Conservation (phyloP, 2,113 vertebrate species). For the Otolemur garnettii region DNA sequence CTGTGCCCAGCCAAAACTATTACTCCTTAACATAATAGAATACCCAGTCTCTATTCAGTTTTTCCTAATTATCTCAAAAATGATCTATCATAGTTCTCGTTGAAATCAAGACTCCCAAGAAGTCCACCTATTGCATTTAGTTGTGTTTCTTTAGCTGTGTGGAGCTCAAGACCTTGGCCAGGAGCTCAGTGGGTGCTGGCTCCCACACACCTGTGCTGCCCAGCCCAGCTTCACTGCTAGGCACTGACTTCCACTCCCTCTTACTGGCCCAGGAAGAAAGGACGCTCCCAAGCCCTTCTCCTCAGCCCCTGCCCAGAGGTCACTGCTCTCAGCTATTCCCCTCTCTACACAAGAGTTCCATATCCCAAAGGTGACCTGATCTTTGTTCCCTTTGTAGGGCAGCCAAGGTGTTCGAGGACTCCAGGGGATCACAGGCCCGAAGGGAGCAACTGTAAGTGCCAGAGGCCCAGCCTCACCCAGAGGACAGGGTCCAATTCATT, state of each 20-base stretch:
- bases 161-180: background rate
- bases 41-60: background rate
- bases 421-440: constrained; percentile 94
- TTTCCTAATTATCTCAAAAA: background rate
- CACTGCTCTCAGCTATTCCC: background rate
- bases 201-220: background rate
- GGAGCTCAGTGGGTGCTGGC: background rate
- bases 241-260: background rate
- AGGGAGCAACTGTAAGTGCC: constrained; percentile 94
- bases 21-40: background rate
- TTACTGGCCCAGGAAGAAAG: background rate
- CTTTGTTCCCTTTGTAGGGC: constrained; percentile 87
- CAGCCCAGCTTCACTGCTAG: background rate
- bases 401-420: constrained; percentile 92
- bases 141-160: background rate
- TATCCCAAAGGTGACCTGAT: background rate
- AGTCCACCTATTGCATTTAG: background rate
- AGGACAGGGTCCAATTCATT: background rate
- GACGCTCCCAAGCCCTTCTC: background rate
- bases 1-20: background rate
- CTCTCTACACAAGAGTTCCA: background rate
- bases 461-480: background rate
- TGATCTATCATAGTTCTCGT: background rate
- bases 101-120: background rate
- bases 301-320: background rate